A percentile compares a stretch with the other conserved stretches of the same genome.
These are phyloP conservation scores for Pseudorhiza aurosa DNA, from an alignment of 30 jellyfish, hydroid and myxozoan genomes.

Conservation along the genomic window DNA sequence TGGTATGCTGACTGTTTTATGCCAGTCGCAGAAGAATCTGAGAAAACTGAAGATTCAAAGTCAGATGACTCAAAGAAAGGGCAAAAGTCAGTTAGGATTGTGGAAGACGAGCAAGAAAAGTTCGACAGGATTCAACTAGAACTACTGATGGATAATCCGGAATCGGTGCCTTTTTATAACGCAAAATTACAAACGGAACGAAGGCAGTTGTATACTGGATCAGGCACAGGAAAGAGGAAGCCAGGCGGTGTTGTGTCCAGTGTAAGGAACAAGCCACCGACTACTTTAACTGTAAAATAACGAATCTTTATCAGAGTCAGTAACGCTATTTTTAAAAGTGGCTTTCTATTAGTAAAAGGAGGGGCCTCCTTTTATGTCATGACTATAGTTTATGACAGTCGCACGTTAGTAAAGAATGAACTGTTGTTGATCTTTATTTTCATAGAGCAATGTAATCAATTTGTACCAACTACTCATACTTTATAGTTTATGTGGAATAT, in stretches of 20 bases:
- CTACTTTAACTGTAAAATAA: constrained; percentile 41
- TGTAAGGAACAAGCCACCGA: constrained; percentile 78
- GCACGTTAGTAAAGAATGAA: too few relatives aligned
- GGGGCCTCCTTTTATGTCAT: too few relatives aligned
- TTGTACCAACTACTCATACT: too few relatives aligned
- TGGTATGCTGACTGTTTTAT: constrained; percentile 91
- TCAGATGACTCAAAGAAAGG: constrained; percentile 43
- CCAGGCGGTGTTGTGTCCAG: constrained; percentile 77
- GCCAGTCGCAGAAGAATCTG: constrained; percentile 43
- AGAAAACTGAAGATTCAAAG: constrained; percentile 18
- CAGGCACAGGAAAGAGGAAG: constrained; percentile 23
- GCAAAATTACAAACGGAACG: constrained; percentile 85
- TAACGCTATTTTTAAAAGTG: too few relatives aligned
- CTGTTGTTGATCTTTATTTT: too few relatives aligned
- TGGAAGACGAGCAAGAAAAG: constrained; percentile 79
- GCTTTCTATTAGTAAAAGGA: too few relatives aligned
- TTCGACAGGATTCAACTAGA: constrained; percentile 68
- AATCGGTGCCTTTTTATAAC: constrained; percentile 86
- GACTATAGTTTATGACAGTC: too few relatives aligned
- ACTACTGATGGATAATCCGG: constrained; percentile 79
- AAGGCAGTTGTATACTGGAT: constrained; percentile 51
- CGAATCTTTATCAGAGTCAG: too few relatives aligned
- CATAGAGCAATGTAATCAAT: too few relatives aligned
- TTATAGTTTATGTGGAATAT: too few relatives aligned
- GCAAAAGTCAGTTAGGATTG: constrained; percentile 23